Percentiles rank a stretch among this genome's conserved stretches.
phyloP scores from a whole-genome alignment of 2,113 vertebrate genomes.

The Colinus virginianus region DNA sequence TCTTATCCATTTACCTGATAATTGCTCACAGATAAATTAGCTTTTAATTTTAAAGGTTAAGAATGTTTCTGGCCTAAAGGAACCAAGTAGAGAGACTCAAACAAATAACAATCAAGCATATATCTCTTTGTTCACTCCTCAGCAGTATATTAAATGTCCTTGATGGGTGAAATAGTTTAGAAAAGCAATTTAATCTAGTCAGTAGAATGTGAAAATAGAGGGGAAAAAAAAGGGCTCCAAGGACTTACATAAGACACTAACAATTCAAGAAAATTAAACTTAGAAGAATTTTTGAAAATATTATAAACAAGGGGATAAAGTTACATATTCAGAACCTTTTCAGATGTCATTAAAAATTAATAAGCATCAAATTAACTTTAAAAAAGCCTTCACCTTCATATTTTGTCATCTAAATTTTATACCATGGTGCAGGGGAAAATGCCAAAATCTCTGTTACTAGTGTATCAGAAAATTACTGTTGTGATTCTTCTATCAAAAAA shows the following conservation, averaged over 20 bases:
- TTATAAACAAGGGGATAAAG: neutral
- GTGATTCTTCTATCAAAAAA: neutral
- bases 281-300: neutral
- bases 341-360: neutral
- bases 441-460: neutral
- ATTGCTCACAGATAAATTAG: conserved; percentile 4
- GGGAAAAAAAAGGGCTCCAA: accelerated
- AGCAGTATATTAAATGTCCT: neutral
- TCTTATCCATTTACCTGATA: neutral
- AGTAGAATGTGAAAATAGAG: neutral
- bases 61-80: conserved; percentile 33
- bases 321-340: neutral
- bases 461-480: conserved; percentile 2
- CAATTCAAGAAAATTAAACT: conserved; percentile 8
- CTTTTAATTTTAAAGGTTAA: conserved; percentile 20
- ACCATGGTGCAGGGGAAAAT: neutral
- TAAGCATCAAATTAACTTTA: neutral
- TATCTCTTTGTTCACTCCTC: neutral
- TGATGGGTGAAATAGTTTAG: neutral
- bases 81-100: neutral
- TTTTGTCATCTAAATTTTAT: neutral
- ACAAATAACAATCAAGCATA: neutral
- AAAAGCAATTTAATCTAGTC: neutral
- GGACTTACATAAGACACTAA: neutral
- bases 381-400: neutral